Evolutionary conservation across 2,888 invertebrate genomes (phyloP).

Genomic region (Choristoneura rosaceana): DNA sequence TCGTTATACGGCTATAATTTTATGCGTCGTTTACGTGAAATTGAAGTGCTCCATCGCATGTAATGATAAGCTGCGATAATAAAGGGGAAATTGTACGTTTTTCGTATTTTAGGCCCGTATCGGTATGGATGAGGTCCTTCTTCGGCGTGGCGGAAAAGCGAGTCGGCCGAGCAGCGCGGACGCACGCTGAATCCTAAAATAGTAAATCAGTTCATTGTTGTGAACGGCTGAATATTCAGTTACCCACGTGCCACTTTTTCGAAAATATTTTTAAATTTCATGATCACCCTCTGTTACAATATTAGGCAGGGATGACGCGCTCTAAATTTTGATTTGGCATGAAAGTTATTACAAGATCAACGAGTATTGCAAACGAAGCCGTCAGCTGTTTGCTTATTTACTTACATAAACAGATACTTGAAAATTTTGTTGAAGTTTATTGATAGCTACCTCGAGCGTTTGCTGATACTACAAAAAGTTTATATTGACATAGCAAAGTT

Average conservation of each 20-base stretch:
- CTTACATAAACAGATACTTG: constrained; percentile 28
- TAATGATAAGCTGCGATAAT: constrained; percentile 60
- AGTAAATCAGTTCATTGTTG: constrained; percentile 77
- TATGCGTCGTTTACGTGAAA: constrained; percentile 59
- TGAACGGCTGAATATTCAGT: constrained; percentile 71
- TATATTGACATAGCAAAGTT: not conserved
- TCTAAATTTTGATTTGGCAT: constrained; percentile 22
- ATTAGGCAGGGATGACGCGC: not conserved
- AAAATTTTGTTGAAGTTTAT: constrained; percentile 21
- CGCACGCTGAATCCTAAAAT: constrained; percentile 76
- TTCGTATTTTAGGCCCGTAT: constrained; percentile 61
- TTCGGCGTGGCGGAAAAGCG: constrained; percentile 58
- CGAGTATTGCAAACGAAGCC: constrained; percentile 27
- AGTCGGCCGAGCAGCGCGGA: constrained; percentile 67
- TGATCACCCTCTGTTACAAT: constrained; percentile 19
- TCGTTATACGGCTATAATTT: constrained; percentile 54
- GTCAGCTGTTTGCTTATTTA: constrained; percentile 35
- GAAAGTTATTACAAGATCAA: constrained; percentile 39
- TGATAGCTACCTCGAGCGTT: constrained; percentile 16
- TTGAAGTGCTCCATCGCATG: constrained; percentile 55
- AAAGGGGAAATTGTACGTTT: constrained; percentile 59
- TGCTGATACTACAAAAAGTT: constrained; percentile 19
- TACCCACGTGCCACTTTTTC: constrained; percentile 60
- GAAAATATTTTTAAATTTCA: constrained; percentile 62
- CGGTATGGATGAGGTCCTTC: constrained; percentile 59